Percentiles rank a stretch among this genome's conserved stretches.
Conservation (phyloP, 2,113 vertebrate species). For the Spizaetus ornatus region DNA sequence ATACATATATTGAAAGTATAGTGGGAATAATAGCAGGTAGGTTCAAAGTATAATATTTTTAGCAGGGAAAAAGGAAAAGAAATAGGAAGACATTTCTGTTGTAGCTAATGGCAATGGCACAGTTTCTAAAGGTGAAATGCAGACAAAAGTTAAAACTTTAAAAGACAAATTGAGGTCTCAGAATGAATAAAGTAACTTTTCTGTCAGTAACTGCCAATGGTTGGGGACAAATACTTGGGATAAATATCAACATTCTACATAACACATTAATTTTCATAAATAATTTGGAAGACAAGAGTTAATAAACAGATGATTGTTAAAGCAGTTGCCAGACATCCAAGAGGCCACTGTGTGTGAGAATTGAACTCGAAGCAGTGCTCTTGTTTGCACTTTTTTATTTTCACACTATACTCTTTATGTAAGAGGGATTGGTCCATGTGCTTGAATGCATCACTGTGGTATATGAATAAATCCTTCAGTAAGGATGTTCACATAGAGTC, state of each 20-base stretch:
- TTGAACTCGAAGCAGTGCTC: neutral
- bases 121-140: neutral
- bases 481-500: neutral
- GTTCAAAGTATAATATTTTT: neutral
- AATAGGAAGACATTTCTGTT: neutral
- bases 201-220: neutral
- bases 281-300: neutral
- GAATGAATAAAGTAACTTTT: neutral
- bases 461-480: neutral
- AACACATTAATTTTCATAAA: neutral
- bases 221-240: neutral
- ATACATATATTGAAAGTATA: neutral
- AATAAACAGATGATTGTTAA: neutral
- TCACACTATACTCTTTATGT: neutral
- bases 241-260: neutral
- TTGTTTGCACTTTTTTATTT: neutral
- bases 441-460: neutral
- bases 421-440: neutral
- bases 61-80: neutral
- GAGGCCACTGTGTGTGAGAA: neutral
- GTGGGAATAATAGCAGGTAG: neutral
- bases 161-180: neutral
- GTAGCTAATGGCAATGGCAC: neutral
- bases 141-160: neutral
- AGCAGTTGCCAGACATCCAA: neutral